A percentile compares a stretch with the other conserved stretches of the same genome.
phyloP scores from a whole-genome alignment of 2,797 vertebrate genomes.

The Decapterus maruadsi region DNA sequence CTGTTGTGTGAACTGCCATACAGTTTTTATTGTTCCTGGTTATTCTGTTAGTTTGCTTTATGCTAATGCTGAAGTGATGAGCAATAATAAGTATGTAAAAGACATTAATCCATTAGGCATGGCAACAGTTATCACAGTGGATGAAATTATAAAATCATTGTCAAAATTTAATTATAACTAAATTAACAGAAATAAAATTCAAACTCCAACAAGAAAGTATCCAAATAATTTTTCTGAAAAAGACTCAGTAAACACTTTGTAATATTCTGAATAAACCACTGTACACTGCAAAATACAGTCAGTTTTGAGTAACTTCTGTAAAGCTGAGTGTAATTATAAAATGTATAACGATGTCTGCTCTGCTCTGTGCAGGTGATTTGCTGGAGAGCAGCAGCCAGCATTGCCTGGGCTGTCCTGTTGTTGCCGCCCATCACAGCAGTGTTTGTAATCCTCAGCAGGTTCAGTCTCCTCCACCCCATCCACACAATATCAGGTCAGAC shows the following conservation, averaged over 20 bases:
- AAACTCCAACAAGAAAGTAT: neutral
- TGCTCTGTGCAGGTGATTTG: conserved; percentile 87
- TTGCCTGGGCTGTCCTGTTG: conserved; percentile 92
- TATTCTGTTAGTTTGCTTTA: neutral
- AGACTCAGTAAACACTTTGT: too few relatives aligned
- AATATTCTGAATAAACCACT: neutral
- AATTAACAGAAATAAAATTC: neutral
- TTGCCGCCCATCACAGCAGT: conserved; percentile 87
- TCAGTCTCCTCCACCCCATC: conserved; percentile 90
- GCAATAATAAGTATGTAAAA: too few relatives aligned
- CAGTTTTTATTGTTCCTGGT: too few relatives aligned
- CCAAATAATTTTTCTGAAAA: neutral
- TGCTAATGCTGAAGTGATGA: neutral
- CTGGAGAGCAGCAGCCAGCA: conserved; percentile 91
- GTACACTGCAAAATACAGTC: neutral
- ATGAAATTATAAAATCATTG: too few relatives aligned
- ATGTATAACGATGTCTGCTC: neutral
- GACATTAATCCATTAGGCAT: too few relatives aligned
- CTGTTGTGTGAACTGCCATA: neutral
- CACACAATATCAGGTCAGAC: conserved; percentile 89
- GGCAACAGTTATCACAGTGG: too few relatives aligned
- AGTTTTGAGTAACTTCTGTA: neutral
- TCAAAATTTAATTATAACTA: too few relatives aligned
- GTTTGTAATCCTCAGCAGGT: conserved; percentile 88
- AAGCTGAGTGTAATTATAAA: neutral